phyloP scores from a whole-genome alignment of 2,113 vertebrate species.

The Oryzias woworae region DNA sequence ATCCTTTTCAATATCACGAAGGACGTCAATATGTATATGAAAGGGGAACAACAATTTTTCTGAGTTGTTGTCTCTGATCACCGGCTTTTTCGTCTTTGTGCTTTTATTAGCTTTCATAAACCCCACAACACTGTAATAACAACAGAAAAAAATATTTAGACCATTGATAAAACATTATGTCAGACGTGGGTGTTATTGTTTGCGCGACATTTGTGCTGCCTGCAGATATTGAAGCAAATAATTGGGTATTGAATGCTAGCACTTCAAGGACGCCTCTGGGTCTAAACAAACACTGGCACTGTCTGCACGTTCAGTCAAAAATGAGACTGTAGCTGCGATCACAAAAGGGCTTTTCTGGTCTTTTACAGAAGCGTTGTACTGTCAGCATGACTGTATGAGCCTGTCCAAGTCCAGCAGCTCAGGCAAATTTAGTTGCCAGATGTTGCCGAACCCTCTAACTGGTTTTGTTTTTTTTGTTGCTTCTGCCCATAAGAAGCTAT shows the following conservation, averaged over 20 bases:
- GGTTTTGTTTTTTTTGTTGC: constrained; percentile 21
- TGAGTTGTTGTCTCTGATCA: constrained; percentile 42
- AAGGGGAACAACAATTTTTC: constrained; percentile 26
- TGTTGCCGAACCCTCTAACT: constrained; percentile 29
- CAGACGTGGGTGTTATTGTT: constrained; percentile 17
- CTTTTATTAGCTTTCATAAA: constrained; percentile 48
- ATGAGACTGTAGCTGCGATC: constrained; percentile 40
- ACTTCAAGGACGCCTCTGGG: constrained; percentile 51
- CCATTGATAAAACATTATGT: constrained; percentile 22
- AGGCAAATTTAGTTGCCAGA: constrained; percentile 13
- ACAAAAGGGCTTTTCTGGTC: constrained; percentile 41
- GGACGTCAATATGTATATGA: constrained; percentile 63
- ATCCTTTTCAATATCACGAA: constrained; percentile 67
- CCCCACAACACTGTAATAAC: constrained; percentile 27
- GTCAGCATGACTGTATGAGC: constrained; percentile 57
- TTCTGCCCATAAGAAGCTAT: constrained; percentile 7
- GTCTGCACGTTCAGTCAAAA: constrained; percentile 40
- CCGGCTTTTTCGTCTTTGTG: constrained; percentile 28
- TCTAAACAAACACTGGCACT: constrained; percentile 48
- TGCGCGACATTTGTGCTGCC: constrained; percentile 32
- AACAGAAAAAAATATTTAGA: constrained; percentile 32
- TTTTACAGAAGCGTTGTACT: constrained; percentile 36
- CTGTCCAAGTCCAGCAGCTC: constrained; percentile 34
- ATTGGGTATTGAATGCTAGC: constrained; percentile 37
- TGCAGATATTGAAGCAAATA: constrained; percentile 54